Evolutionary conservation across 1,140 invertebrate species (phyloP).

Genomic region (Gryllus bimaculatus): DNA sequence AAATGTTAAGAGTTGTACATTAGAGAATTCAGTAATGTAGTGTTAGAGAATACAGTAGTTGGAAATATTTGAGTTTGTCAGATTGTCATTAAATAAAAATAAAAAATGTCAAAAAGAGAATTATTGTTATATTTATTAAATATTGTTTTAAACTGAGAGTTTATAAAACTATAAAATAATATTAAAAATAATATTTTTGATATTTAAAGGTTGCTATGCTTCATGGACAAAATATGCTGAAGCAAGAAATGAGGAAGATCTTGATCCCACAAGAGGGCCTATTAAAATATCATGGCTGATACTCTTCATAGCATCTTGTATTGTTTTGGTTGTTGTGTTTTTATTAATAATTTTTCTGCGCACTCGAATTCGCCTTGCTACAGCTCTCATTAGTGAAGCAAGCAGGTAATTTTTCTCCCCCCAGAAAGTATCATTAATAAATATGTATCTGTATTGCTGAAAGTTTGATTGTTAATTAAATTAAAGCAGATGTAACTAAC

Average conservation of each 20-base stretch:
- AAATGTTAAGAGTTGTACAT: no score
- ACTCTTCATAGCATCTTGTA: conserved; percentile 52
- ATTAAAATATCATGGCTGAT: conserved; percentile 60
- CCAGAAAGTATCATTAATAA: no score
- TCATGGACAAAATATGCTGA: not conserved
- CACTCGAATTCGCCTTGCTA: conserved; percentile 76
- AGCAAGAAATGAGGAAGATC: not conserved
- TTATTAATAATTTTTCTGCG: conserved; percentile 75
- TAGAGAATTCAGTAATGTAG: no score
- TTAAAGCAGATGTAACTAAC: no score
- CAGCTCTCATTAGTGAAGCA: conserved; percentile 81
- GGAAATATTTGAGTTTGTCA: no score
- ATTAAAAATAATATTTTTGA: not conserved
- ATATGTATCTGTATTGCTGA: no score
- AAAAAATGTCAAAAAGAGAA: no score
- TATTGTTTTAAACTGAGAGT: no score
- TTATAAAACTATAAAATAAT: not conserved
- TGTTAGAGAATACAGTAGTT: no score
- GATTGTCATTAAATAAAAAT: no score
- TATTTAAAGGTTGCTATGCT: conserved; percentile 8
- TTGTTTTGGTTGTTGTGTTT: conserved; percentile 57
- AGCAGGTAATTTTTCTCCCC: conserved; percentile 48
- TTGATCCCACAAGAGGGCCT: not conserved
- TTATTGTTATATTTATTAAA: no score
- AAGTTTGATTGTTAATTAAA: no score